Evolutionary conservation across 2,888 invertebrate genomes (phyloP).

Genomic region (Aphodius sticticus): DNA sequence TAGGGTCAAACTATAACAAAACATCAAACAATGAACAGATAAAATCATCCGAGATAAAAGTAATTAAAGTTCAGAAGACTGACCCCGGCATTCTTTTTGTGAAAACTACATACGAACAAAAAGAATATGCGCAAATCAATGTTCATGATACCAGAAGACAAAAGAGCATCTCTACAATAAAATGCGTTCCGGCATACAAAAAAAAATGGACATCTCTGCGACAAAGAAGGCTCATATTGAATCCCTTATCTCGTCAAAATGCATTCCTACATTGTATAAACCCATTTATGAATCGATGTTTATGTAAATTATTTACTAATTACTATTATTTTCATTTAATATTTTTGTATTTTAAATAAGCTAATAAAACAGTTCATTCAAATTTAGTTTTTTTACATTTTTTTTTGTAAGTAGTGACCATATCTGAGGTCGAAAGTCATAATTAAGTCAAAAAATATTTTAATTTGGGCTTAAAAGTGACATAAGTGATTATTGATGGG

Average conservation of each 20-base stretch:
- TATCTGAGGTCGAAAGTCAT: too few relatives aligned
- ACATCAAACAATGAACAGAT: background rate
- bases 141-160: constrained; percentile 6
- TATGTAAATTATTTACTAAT: background rate
- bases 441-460: too few relatives aligned
- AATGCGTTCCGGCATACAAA: constrained; percentile 12
- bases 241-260: constrained; percentile 6
- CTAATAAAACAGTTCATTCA: constrained; percentile 5
- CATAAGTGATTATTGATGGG: too few relatives aligned
- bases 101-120: constrained; percentile 11
- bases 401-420: too few relatives aligned
- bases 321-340: background rate
- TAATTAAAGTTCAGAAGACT: constrained; percentile 7
- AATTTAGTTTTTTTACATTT: too few relatives aligned
- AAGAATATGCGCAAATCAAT: constrained; percentile 12
- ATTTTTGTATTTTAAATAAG: constrained; percentile 16
- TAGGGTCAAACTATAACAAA: constrained; percentile 6
- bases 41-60: constrained; percentile 10
- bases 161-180: constrained; percentile 14
- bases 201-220: constrained; percentile 11
- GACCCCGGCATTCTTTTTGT: constrained; percentile 9
- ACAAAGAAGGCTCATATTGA: constrained; percentile 11
- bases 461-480: too few relatives aligned
- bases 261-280: constrained; percentile 10
- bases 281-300: constrained; percentile 16